Evolutionary conservation across 2,888 invertebrate genomes (phyloP), one percentile per base, ranked within the genome.

Genomic region (Agelastica alni): DNA sequence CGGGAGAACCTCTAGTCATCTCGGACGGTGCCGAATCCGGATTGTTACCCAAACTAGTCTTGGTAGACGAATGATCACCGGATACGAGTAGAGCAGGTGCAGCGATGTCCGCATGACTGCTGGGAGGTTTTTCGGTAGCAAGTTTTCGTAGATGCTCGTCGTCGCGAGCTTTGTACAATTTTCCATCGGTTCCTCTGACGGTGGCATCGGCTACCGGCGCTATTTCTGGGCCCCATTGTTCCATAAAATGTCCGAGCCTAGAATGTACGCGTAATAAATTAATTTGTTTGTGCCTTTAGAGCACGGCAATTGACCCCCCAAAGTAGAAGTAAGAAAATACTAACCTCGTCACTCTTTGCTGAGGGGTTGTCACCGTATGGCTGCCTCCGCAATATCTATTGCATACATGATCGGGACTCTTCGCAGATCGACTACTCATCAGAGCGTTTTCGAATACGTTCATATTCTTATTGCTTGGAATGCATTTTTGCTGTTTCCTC

Each of bases 381-480:
- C 85, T 85, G 1, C 91, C 91, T 17, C 91, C 91, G 61, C 88
- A 89, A 72, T 89, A 90, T 0, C 91, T 85, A 73, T 85, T 87
- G 71, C 85, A 85, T 1, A 85, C 69, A 64, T 86, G 78, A 61
- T 78, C 78, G 31, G 70, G 69, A 1, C 73, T 60, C 58, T 62
- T 62, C 5, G 61, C 60, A n/a, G 52, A 31, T 43, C 71, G 77
- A 2, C 70, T 66, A 34, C 65, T 63, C 49, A 70, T 70, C 45
- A 78, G 34, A 7, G 77, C 77, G 9, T 70, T 75, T 62, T 79
- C 79, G 30, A 79, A 75, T 48, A 77, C 73, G 55, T 76, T 71
- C 66, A 80, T 60, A 60, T 81, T 80, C 60, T 76, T 76, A 30
- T 74, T 70, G 4, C 70, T 70, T 1, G 77, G 74, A n/a, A 76